These are phyloP conservation scores for Trachelus tabidus DNA, from an alignment of 2,888 invertebrate species.

Conservation along the genomic window DNA sequence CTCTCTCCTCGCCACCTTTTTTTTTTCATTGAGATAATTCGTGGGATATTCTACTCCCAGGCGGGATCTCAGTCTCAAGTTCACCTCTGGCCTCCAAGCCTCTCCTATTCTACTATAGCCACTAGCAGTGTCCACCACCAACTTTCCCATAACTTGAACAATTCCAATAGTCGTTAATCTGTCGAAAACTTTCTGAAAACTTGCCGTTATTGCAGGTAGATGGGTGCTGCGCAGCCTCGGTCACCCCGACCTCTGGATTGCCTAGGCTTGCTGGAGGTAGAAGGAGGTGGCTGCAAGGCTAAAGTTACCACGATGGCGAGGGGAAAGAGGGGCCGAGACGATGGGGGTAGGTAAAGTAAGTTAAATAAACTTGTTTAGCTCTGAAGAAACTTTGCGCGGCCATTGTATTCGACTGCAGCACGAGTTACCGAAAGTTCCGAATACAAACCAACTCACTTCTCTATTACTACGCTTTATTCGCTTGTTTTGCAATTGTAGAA, in stretches of 20 bases:
- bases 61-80: constrained; percentile 4
- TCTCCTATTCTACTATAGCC: constrained; percentile 12
- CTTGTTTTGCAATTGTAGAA: constrained; percentile 49
- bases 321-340: constrained; percentile 12
- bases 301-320: constrained; percentile 10
- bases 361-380: constrained; percentile 66
- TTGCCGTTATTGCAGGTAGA: constrained; percentile 55
- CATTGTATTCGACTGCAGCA: constrained; percentile 59
- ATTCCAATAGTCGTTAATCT: constrained; percentile 63
- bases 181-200: constrained; percentile 56
- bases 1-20: not conserved
- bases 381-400: constrained; percentile 55
- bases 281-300: constrained; percentile 26
- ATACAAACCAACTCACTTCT: constrained; percentile 57
- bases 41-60: too few species aligned
- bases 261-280: constrained; percentile 9
- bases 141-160: constrained; percentile 54
- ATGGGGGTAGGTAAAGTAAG: constrained; percentile 45
- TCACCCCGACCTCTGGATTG: not conserved
- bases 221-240: constrained; percentile 29
- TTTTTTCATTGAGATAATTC: too few species aligned
- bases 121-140: too few species aligned
- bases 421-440: constrained; percentile 56
- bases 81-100: constrained; percentile 5
- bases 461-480: constrained; percentile 56